Conservation (phyloP, 2,113 vertebrate species). For the Aplodontia rufa region DNA sequence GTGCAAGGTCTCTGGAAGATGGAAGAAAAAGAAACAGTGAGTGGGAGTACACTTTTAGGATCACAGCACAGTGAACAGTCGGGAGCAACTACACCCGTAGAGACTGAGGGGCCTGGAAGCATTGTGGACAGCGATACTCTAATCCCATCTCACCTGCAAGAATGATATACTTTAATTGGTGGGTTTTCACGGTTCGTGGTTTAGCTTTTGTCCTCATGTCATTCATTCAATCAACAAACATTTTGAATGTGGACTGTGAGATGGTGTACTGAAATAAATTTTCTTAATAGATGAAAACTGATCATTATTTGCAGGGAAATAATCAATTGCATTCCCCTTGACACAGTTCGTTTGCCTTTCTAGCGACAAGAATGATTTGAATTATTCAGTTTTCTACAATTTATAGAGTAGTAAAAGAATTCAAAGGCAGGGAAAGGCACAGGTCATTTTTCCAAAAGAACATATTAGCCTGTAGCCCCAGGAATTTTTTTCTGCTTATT, state of each 20-base stretch:
- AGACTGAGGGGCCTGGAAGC: background rate
- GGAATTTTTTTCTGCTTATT: background rate
- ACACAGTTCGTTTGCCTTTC: background rate
- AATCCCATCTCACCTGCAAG: background rate
- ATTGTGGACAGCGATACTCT: background rate
- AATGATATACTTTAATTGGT: background rate
- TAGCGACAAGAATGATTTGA: background rate
- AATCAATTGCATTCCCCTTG: background rate
- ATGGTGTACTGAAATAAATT: background rate
- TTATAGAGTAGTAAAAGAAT: background rate
- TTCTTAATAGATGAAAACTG: background rate
- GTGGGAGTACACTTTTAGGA: background rate
- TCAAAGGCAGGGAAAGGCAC: background rate
- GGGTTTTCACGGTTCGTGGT: background rate
- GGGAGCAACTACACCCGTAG: accelerated
- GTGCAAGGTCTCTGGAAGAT: background rate
- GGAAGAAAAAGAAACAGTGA: background rate
- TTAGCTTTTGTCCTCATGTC: background rate
- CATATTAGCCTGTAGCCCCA: background rate
- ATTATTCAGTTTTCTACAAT: background rate
- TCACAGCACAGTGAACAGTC: background rate
- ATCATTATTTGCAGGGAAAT: background rate
- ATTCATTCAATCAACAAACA: background rate
- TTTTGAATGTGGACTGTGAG: background rate
- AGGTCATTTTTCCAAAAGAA: background rate